Evolutionary conservation across 2,797 vertebrate genomes (phyloP).

Genomic region (Clarias fuscus): DNA sequence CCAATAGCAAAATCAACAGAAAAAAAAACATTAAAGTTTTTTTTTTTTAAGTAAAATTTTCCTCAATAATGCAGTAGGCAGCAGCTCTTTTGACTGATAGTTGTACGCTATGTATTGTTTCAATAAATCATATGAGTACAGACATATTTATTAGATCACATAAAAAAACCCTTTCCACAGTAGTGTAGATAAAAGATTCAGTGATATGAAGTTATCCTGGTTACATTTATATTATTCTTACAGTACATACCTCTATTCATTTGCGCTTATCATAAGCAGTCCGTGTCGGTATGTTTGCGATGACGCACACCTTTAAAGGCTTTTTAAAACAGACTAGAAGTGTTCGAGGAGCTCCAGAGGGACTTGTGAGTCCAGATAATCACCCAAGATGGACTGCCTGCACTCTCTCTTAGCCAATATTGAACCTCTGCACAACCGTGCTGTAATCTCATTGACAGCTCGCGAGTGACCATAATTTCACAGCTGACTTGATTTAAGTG

Average conservation of each 20-base stretch:
- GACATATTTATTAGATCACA: background rate
- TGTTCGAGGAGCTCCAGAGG: slow-evolving; percentile 22
- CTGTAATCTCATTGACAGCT: slow-evolving; percentile 73
- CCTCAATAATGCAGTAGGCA: background rate
- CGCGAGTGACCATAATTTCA: slow-evolving; percentile 74
- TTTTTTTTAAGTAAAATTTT: background rate
- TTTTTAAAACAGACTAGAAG: slow-evolving; percentile 21
- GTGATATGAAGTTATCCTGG: background rate
- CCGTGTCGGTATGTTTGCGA: background rate
- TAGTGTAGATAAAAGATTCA: background rate
- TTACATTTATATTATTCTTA: slow-evolving; percentile 9
- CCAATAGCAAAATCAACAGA: background rate
- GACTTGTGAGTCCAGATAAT: slow-evolving; percentile 48
- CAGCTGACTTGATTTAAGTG: slow-evolving; percentile 78
- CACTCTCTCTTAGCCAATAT: slow-evolving; percentile 60
- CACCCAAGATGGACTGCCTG: slow-evolving; percentile 55
- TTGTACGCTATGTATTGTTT: background rate
- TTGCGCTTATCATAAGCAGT: background rate
- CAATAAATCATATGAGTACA: background rate
- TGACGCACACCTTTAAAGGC: slow-evolving; percentile 39
- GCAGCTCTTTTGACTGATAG: background rate
- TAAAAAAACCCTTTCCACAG: background rate
- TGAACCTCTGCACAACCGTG: slow-evolving; percentile 65
- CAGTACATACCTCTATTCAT: background rate
- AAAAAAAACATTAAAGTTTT: too few species aligned